Conservation (phyloP, 2,888 invertebrate species). For the Theretra japonica region DNA sequence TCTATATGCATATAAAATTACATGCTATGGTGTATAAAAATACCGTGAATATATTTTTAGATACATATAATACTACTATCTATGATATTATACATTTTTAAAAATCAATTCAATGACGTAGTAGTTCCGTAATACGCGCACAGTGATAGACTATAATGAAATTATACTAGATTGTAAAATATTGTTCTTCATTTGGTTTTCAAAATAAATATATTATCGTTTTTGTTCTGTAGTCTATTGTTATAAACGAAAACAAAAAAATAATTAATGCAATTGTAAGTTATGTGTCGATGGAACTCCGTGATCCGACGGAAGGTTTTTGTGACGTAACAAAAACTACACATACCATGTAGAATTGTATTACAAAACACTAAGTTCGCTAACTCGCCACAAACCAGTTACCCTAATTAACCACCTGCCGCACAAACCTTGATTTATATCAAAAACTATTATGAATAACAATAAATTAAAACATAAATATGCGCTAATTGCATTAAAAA, state of each 20-base stretch:
- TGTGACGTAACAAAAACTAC: not conserved
- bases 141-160: too few relatives aligned
- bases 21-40: too few relatives aligned
- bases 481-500: constrained; percentile 17
- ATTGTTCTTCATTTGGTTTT: not conserved
- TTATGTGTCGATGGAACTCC: too few relatives aligned
- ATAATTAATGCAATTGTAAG: too few relatives aligned
- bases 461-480: not conserved
- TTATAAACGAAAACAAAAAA: too few relatives aligned
- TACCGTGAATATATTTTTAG: too few relatives aligned
- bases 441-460: not conserved
- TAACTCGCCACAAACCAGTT: constrained; percentile 13
- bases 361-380: not conserved
- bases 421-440: constrained; percentile 13
- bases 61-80: too few relatives aligned
- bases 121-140: too few relatives aligned
- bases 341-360: not conserved
- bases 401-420: not conserved
- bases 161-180: not conserved
- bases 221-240: not conserved
- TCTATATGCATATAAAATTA: too few relatives aligned
- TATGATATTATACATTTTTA: too few relatives aligned
- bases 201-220: not conserved
- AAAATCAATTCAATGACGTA: too few relatives aligned
- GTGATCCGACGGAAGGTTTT: not conserved